Evolutionary conservation across 1,140 invertebrate genomes (phyloP).

Genomic region (Hormaphis cornu): DNA sequence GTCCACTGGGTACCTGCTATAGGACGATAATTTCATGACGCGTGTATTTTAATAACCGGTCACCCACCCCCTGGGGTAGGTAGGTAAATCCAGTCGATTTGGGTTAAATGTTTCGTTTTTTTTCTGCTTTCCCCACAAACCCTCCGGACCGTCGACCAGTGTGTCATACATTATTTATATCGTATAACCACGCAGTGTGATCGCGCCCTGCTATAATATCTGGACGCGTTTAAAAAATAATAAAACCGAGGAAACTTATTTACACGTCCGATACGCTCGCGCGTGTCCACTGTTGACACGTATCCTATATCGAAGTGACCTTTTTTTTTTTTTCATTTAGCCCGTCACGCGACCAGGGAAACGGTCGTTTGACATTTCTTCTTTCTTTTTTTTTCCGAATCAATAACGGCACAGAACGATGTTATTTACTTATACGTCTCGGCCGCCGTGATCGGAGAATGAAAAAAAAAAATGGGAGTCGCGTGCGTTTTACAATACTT

Average conservation of each 20-base stretch:
- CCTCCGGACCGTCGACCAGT: slow-evolving; percentile 10
- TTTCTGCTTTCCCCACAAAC: not conserved
- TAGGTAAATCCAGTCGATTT: slow-evolving; percentile 24
- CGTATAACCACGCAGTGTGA: not conserved
- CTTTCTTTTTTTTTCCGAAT: slow-evolving; percentile 4
- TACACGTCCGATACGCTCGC: slow-evolving; percentile 8
- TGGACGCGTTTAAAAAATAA: slow-evolving; percentile 30
- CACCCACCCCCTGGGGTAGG: no score
- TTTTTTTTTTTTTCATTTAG: slow-evolving; percentile 33
- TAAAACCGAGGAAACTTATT: slow-evolving; percentile 21
- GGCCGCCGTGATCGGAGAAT: not conserved
- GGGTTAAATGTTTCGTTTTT: slow-evolving; percentile 24
- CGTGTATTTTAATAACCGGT: no score
- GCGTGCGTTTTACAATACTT: no score
- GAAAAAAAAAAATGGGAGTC: not conserved
- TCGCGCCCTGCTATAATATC: not conserved
- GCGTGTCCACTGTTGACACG: slow-evolving; percentile 30
- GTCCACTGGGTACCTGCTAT: no score
- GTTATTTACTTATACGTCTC: no score
- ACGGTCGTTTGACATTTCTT: not conserved
- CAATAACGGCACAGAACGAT: slow-evolving; percentile 24
- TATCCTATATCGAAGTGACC: no score
- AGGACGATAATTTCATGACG: no score
- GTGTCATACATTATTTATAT: no score
- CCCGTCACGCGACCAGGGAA: slow-evolving; percentile 5